Evolutionary conservation across 2,113 vertebrate species (phyloP).

Genomic region (Prinia subflava): DNA sequence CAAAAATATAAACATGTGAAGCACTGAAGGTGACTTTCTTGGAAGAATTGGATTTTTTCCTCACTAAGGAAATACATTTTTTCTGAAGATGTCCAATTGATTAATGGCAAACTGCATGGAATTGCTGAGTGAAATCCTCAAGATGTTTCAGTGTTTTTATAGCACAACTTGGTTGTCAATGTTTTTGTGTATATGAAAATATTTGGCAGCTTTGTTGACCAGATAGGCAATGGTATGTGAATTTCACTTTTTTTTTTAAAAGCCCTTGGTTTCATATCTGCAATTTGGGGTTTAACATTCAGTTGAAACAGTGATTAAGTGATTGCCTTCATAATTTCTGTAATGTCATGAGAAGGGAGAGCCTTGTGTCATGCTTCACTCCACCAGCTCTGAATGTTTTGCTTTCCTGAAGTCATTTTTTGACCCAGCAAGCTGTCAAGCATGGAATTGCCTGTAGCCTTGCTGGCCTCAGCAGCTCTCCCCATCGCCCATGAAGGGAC

Average conservation of each 20-base stretch:
- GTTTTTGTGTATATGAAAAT: conserved; percentile 40
- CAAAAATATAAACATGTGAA: conserved; percentile 66
- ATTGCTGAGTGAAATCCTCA: conserved; percentile 43
- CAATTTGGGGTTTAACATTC: not conserved
- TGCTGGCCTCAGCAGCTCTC: not conserved
- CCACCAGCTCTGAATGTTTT: not conserved
- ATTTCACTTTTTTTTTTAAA: not conserved
- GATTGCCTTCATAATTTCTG: not conserved
- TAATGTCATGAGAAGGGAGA: not conserved
- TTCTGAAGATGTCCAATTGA: conserved; percentile 58
- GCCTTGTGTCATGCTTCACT: not conserved
- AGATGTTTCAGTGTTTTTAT: conserved; percentile 60
- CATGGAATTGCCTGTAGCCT: not conserved
- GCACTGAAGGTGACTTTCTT: conserved; percentile 63
- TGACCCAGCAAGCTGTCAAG: not conserved
- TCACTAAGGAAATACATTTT: conserved; percentile 25
- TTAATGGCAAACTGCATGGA: conserved; percentile 59
- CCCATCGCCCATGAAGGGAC: not conserved
- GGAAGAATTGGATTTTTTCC: conserved; percentile 5
- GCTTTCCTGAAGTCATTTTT: not conserved
- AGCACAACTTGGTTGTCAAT: conserved; percentile 42
- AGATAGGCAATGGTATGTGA: not conserved
- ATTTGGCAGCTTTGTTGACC: conserved; percentile 21
- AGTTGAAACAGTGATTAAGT: not conserved
- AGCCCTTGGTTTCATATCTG: not conserved